These are phyloP conservation scores for Temnothorax longispinosus DNA, from an alignment of 1,140 invertebrate genomes.

Conservation along the genomic window DNA sequence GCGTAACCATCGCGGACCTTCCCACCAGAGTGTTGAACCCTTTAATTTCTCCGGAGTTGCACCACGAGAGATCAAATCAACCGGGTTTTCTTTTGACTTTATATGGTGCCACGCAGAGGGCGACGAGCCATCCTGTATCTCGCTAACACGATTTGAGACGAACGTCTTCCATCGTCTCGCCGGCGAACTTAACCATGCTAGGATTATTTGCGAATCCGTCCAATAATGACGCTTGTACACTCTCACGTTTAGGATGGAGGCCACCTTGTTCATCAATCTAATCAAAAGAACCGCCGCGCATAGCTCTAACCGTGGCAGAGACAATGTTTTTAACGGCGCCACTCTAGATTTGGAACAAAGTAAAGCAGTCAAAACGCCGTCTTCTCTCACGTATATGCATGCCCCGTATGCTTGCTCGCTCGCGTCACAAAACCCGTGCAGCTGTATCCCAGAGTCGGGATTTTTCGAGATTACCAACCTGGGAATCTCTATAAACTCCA, in stretches of 20 bases:
- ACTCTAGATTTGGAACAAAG: background rate
- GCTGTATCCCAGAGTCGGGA: background rate
- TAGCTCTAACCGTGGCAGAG: background rate
- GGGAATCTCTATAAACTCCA: background rate
- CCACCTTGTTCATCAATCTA: background rate
- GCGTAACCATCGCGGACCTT: background rate
- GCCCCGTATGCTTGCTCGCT: background rate
- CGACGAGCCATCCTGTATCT: constrained; percentile 75
- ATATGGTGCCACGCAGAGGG: constrained; percentile 76
- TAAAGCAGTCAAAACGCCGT: background rate
- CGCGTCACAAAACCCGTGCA: constrained; percentile 31
- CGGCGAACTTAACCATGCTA: constrained; percentile 71
- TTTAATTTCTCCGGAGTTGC: constrained; percentile 47
- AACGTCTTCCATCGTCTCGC: constrained; percentile 69
- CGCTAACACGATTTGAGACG: constrained; percentile 77
- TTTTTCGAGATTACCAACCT: too few relatives aligned
- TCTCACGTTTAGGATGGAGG: background rate
- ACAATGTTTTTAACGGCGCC: background rate
- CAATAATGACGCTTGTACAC: constrained; percentile 9
- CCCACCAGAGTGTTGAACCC: background rate
- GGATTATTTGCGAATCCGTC: constrained; percentile 35
- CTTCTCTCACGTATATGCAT: background rate
- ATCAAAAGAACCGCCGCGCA: background rate
- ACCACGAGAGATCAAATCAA: constrained; percentile 79
- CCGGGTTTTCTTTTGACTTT: constrained; percentile 76